Percentiles rank a stretch among this genome's conserved stretches.
Conservation (phyloP, 2,888 invertebrate genomes). For the Bombylius major region DNA sequence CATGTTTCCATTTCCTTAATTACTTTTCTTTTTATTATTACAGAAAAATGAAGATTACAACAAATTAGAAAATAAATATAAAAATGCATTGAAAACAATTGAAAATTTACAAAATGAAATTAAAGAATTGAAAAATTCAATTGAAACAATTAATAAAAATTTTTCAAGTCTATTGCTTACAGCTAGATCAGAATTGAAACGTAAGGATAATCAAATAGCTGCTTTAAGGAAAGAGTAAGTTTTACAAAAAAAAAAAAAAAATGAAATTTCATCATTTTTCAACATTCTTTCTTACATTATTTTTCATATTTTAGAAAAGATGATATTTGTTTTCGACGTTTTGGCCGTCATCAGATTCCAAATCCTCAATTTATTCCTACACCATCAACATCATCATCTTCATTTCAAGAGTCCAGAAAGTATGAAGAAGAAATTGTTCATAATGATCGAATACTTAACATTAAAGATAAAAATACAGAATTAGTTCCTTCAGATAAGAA, state of each 20-base stretch:
- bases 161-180: constrained; percentile 29
- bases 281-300: neutral
- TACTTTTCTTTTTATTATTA: neutral
- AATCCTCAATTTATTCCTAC: neutral
- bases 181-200: constrained; percentile 27
- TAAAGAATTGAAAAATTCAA: constrained; percentile 22
- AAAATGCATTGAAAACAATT: constrained; percentile 18
- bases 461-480: too few species aligned
- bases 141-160: constrained; percentile 24
- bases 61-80: constrained; percentile 22
- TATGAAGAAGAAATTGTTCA: too few species aligned
- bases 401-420: too few species aligned
- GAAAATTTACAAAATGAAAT: constrained; percentile 19
- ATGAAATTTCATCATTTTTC: neutral
- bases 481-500: too few species aligned
- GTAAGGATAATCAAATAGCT: constrained; percentile 26
- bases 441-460: too few species aligned
- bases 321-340: constrained; percentile 29
- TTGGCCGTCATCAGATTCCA: constrained; percentile 2
- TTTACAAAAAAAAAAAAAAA: neutral
- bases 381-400: too few species aligned
- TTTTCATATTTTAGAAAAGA: constrained; percentile 20
- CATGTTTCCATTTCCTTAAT: neutral
- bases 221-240: constrained; percentile 29
- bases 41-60: constrained; percentile 27